phyloP scores from a whole-genome alignment of 2,113 vertebrate species.

The Cyanistes caeruleus region DNA sequence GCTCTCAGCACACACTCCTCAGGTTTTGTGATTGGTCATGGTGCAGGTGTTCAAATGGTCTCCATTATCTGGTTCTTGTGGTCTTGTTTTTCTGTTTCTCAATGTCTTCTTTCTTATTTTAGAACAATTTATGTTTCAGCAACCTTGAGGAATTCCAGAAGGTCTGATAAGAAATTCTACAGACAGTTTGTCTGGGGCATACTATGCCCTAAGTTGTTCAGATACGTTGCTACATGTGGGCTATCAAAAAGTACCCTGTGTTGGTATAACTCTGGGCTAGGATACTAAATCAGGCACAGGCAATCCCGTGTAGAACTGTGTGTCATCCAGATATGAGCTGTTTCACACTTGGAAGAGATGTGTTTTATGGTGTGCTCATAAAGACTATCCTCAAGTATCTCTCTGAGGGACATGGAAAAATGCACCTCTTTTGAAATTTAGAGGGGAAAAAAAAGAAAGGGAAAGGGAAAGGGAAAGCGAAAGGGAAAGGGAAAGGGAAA shows the following conservation, averaged over 20 bases:
- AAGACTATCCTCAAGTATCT: background rate
- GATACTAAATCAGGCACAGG: background rate
- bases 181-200: too few species aligned
- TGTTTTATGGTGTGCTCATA: background rate
- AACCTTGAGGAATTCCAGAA: too few species aligned
- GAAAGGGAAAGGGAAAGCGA: background rate
- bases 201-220: too few species aligned
- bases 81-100: too few species aligned
- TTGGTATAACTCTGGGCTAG: background rate
- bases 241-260: background rate
- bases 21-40: too few species aligned
- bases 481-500: background rate
- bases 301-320: background rate
- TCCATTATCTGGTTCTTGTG: too few species aligned
- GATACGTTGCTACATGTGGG: too few species aligned
- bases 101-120: too few species aligned
- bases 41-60: too few species aligned
- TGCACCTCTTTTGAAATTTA: background rate
- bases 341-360: background rate
- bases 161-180: too few species aligned
- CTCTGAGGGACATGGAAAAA: background rate
- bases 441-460: rapidly evolving
- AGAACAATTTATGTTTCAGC: too few species aligned
- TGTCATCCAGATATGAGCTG: background rate
- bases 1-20: too few species aligned